Evolutionary conservation across 2,888 invertebrate genomes (phyloP), one percentile per base, ranked within the genome.

Genomic region (Melieria picta): DNA sequence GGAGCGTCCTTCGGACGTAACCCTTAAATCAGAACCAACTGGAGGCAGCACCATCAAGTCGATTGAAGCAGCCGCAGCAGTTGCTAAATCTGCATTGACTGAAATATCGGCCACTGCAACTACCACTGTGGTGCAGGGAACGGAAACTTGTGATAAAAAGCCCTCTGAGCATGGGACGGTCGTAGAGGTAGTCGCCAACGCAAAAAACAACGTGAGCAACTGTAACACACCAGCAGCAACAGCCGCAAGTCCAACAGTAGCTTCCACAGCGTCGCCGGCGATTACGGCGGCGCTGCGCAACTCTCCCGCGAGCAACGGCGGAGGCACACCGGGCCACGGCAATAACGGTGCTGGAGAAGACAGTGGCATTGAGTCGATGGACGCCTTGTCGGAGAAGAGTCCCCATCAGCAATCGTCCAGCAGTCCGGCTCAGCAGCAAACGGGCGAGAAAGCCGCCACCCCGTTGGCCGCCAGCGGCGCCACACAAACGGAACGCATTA

Each of bases 341-440:
- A 82, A 82, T 65, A 83, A 82, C 68, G 82, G 83, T 10, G 81
- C 80, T 80, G 95, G 95, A 60, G 96, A 96, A 83, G 95, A 96
- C 86, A 95, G 95, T 71, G 96, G 96, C 13, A 96, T 96, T 71
- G 96, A 96, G 85, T 95, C 95, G 52, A 95, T 96, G 96, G 96
- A 96, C 84, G 95, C 96, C 3, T 87, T 95, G n/a, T 95, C 95
- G 30, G 96, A 96, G 85, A 96, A 96, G 84, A 94, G 93, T 75
- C 94, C 94, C n/a, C 94, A 94, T 86, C 95, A 95, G 84, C 93
- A 94, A 87, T 93, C 90, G 87, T 82, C 83, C 2, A 81, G 82
- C 71, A 94, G 91, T 85, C 94, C 71, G 13, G 80, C 77, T 5
- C 90, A 87, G 79, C 87, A 89, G 80, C 72, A 57, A 9, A 30